Evolutionary conservation across 2,888 invertebrate genomes (phyloP).

Genomic region (Galeopsomyia nigrocyanea): DNA sequence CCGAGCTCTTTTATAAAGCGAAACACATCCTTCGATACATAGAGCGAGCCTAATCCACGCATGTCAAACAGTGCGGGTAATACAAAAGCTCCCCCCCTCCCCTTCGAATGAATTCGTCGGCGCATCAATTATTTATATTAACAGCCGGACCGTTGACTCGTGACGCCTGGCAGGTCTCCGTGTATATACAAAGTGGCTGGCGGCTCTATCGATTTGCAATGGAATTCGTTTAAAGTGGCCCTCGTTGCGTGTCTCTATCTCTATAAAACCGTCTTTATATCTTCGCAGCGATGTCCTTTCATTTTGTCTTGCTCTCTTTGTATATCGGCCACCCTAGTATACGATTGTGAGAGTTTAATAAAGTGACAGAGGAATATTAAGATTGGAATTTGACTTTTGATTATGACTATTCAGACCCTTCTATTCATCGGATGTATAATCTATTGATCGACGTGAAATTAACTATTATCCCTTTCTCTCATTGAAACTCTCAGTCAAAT

Average conservation of each 20-base stretch:
- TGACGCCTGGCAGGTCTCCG: constrained; percentile 12
- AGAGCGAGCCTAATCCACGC: not conserved
- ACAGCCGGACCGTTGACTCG: constrained; percentile 52
- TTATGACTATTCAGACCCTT: not conserved
- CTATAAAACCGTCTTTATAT: not conserved
- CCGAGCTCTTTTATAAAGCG: not conserved
- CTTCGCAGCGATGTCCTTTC: not conserved
- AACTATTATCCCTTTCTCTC: too few relatives aligned
- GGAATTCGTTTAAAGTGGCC: constrained; percentile 46
- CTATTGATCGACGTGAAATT: too few relatives aligned
- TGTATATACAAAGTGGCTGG: constrained; percentile 38
- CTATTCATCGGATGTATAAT: too few relatives aligned
- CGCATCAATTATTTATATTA: constrained; percentile 64
- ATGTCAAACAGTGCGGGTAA: not conserved
- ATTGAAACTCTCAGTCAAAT: too few relatives aligned
- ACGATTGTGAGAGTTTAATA: not conserved
- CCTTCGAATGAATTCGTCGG: constrained; percentile 23
- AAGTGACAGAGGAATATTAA: constrained; percentile 23
- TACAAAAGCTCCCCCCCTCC: constrained; percentile 6
- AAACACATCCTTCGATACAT: too few relatives aligned
- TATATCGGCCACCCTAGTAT: not conserved
- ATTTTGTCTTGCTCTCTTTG: constrained; percentile 13
- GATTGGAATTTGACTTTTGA: constrained; percentile 25
- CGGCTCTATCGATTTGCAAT: constrained; percentile 40
- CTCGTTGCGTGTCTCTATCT: constrained; percentile 31